Base-by-base conservation (phyloP, 1,140 invertebrate genomes). In the Centruroides vittatus region DNA sequence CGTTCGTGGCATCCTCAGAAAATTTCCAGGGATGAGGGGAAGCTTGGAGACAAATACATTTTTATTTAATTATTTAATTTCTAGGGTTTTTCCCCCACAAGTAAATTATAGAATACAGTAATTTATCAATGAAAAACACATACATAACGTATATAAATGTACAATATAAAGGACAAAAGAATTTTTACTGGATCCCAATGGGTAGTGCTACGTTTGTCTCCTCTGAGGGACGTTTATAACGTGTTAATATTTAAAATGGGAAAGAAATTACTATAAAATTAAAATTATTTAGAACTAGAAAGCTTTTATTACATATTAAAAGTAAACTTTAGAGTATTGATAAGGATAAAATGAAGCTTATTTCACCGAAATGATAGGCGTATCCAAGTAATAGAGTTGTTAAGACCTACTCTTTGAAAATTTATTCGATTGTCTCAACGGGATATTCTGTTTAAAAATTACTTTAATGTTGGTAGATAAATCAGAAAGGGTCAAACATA, bases 231-330 rank as follows among this genome's bases (percentile, higher is more conserved):
- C 23, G 23, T 23, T 23, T 23, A 23, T 23, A 23, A 23, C 23
- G 93, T 71, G 97, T 93, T 69, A 95, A 95, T 75, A 95, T 98
- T 72, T 86, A 89, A 48, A 96, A 90, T 61, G 89, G 88, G 68
- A 93, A 98, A 76, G 95, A 98, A 79, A 95, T 98, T 70, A 95
- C 94, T 67, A 98, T 98, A 66, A 99, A 99, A 80, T 78, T 99
- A 79, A 95, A 99, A 92, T 97, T 23, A 23, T 23, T 23, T 23
- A 23, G 2, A 41, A 41, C 41, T 41, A 41, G 41, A 41, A 3
- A 41, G 93, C 78, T 89, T 96, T 71, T 94, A 95, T 80, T 98
- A 60, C 93, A 98, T 73, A 98, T 98, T 80, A 95, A 98, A 76
- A 95, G 92, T 68, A 96, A 94, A 80, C 94, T 98, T 76, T 98